A percentile compares a stretch with the other conserved stretches of the same genome.
phyloP scores from a whole-genome alignment of 1,140 invertebrate species.

The Pachypsylla venusta region DNA sequence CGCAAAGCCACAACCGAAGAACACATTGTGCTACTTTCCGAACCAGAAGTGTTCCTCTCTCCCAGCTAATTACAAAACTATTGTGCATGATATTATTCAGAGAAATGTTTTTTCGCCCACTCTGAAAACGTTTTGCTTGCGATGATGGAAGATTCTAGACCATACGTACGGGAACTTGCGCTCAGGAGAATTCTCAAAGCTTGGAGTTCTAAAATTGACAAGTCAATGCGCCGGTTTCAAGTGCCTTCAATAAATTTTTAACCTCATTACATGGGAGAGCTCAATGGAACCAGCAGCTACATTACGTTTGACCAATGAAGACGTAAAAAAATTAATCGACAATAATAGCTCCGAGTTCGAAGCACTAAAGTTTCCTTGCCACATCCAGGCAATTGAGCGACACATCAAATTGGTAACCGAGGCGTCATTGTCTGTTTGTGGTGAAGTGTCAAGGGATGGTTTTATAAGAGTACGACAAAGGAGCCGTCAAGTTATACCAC shows the following conservation, averaged over 20 bases:
- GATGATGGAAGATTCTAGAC: constrained; percentile 25
- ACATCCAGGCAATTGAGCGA: constrained; percentile 26
- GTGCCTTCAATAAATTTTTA: background rate
- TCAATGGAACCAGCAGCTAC: constrained; percentile 18
- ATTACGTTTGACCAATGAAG: constrained; percentile 15
- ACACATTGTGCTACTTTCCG: constrained; percentile 23
- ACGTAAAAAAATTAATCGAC: constrained; percentile 11
- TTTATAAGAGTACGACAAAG: constrained; percentile 15
- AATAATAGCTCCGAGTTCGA: background rate
- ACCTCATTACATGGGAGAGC: constrained; percentile 16
- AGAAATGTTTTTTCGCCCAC: constrained; percentile 25
- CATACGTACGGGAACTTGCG: constrained; percentile 24
- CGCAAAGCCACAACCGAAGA: constrained; percentile 20
- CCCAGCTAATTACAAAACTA: background rate
- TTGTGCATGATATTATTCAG: constrained; percentile 23
- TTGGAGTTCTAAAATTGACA: background rate
- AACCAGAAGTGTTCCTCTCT: constrained; percentile 18
- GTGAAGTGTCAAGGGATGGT: constrained; percentile 18
- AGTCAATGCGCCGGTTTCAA: background rate
- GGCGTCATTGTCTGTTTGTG: constrained; percentile 20
- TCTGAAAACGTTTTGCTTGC: constrained; percentile 28
- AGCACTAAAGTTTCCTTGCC: constrained; percentile 21
- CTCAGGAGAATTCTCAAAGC: constrained; percentile 21
- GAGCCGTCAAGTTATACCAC: background rate
- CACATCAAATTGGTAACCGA: constrained; percentile 25